Percentiles rank a stretch among this genome's conserved stretches.
Evolutionary conservation across 2,113 vertebrate genomes (phyloP).

Genomic region (Glaucomys volans): DNA sequence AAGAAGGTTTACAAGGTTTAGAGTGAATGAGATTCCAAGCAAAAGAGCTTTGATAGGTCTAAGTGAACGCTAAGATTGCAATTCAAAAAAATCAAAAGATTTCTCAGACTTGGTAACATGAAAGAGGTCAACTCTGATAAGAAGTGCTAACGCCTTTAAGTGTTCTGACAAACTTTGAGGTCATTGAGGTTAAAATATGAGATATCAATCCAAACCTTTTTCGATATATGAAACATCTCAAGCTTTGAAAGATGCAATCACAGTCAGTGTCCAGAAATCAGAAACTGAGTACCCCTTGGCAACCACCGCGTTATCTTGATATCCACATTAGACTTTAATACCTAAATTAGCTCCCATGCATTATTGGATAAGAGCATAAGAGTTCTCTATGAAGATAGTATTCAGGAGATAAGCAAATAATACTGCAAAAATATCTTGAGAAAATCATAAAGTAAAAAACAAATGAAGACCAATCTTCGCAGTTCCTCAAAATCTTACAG

Average conservation of each 20-base stretch:
- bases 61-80: not conserved
- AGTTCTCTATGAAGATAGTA: not conserved
- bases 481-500: not conserved
- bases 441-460: not conserved
- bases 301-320: not conserved
- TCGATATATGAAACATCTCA: not conserved
- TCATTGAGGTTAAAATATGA: not conserved
- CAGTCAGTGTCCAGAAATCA: not conserved
- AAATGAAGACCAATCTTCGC: not conserved
- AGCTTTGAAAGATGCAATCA: not conserved
- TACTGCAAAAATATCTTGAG: not conserved
- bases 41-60: not conserved
- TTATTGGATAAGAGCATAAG: not conserved
- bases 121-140: not conserved
- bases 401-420: not conserved
- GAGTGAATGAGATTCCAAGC: not conserved
- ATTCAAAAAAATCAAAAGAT: not conserved
- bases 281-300: not conserved
- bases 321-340: not conserved
- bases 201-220: not conserved
- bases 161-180: not conserved
- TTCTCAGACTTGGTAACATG: not conserved
- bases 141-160: not conserved
- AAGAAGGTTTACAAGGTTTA: not conserved
- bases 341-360: not conserved